Percentiles rank a stretch among this genome's conserved stretches.
Evolutionary conservation across 2,888 invertebrate genomes (phyloP).

Genomic region (Ecliptopera silaceata): DNA sequence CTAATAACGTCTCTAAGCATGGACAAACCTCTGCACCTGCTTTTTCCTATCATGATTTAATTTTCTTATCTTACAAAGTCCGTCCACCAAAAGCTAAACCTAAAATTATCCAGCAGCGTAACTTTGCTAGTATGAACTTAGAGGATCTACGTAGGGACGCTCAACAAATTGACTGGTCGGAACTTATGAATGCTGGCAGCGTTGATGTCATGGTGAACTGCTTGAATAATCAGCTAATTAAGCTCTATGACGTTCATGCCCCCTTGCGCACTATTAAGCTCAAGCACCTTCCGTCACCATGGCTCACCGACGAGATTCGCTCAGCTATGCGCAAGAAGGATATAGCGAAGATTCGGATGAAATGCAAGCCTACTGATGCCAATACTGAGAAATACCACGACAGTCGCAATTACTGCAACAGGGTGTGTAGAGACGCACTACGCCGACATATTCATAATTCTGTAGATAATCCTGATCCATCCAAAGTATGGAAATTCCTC

Average conservation of each 20-base stretch:
- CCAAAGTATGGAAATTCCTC: background rate
- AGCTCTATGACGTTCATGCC: slow-evolving; percentile 3
- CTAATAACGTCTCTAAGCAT: background rate
- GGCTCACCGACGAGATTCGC: background rate
- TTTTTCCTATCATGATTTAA: slow-evolving; percentile 1
- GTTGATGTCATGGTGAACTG: background rate
- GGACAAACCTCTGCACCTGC: background rate
- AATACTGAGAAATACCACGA: background rate
- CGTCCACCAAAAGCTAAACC: background rate
- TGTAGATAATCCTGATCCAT: background rate
- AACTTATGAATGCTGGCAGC: background rate
- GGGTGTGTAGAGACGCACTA: no score
- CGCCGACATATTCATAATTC: no score
- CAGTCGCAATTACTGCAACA: background rate
- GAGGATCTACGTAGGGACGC: background rate
- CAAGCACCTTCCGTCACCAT: background rate
- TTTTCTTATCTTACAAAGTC: background rate
- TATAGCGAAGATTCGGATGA: background rate
- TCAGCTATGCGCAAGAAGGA: background rate
- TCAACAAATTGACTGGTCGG: background rate
- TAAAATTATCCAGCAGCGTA: background rate
- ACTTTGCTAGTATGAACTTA: background rate
- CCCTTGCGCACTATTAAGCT: background rate
- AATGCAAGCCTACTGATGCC: background rate
- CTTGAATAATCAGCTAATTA: background rate